These are phyloP conservation scores for Aphaenogaster rudis DNA, from an alignment of 1,140 invertebrate species.

Conservation along the genomic window DNA sequence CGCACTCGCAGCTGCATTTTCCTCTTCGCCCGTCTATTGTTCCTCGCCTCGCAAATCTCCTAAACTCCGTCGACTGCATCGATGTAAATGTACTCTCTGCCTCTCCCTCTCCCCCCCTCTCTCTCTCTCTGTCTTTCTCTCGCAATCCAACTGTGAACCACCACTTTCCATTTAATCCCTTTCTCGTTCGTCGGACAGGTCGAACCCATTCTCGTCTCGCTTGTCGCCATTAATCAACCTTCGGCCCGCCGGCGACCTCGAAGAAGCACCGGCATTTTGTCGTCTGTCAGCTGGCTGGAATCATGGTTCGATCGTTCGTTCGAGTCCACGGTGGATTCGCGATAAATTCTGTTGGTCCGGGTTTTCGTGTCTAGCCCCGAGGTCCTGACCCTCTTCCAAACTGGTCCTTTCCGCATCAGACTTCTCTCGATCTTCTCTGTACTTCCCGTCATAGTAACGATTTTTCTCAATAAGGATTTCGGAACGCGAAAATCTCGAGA, in stretches of 20 bases:
- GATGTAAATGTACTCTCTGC: constrained; percentile 31
- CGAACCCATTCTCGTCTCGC: constrained; percentile 45
- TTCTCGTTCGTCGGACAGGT: constrained; percentile 33
- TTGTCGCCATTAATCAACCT: constrained; percentile 70
- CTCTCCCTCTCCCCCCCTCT: not conserved
- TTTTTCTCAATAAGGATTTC: constrained; percentile 45
- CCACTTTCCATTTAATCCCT: constrained; percentile 45
- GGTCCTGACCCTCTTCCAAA: not conserved
- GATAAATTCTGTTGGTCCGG: constrained; percentile 27
- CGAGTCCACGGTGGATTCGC: not conserved
- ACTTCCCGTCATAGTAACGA: not conserved
- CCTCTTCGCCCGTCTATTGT: constrained; percentile 52
- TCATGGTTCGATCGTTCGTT: constrained; percentile 54
- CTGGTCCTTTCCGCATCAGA: not conserved
- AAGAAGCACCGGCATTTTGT: constrained; percentile 59
- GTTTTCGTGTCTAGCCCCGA: constrained; percentile 16
- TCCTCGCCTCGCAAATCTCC: constrained; percentile 23
- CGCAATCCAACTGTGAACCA: constrained; percentile 22
- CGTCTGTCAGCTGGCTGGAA: constrained; percentile 44
- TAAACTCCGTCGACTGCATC: constrained; percentile 22
- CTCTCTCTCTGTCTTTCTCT: constrained; percentile 1
- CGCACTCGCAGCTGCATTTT: constrained; percentile 19
- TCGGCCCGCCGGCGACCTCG: constrained; percentile 32
- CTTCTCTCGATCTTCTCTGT: not conserved
- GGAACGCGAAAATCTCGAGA: not conserved